Evolutionary conservation across 1,140 invertebrate genomes (phyloP), one percentile per base, ranked within the genome.

Genomic region (Harlomillsia oculata): DNA sequence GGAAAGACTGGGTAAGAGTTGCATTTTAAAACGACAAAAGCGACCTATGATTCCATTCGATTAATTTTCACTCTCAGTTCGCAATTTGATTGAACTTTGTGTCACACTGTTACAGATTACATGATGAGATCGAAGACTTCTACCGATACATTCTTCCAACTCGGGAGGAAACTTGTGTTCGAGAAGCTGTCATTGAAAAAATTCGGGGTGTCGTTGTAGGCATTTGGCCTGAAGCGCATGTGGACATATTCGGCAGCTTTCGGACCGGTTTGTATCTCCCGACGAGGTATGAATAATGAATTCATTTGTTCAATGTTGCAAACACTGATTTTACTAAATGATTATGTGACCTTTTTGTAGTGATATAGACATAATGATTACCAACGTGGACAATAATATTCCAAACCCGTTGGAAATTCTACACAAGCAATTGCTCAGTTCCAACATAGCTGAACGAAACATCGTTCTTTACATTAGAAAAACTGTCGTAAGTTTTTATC

Each of bases 91-190:
- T 41, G 13, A 23, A 1, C 13, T 23, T 53, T 43, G 23, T 40
- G 6, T 50, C 18, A n/a, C 45, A 48, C 13, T 30, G 37, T 30
- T 34, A 37, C 53, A 89, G 92, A 54, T 75, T 98, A 49, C 92
- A 98, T 72, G 82, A 97, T 75, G 94, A 97, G 76, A 96, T 98
- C 62, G 84, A 90, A 72, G 91, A 97, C 73, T 97, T 97, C 74
- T 96, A 84, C 73, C 72, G 79, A 57, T 96, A 95, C 73, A 95
- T 97, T 84, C 83, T 83, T 60, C 93, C 93, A 5, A 89, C 87
- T 21, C 78, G 80, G 60, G 87, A 89, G 66, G 93, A 97, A 70
- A 88, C 93, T 72, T 73, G 78, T 66, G 82, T 96, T 71, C 77
- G 93, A 60, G 75, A 84, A 29, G 81, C 84, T 67, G 89, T 97